phyloP scores from a whole-genome alignment of 1,140 invertebrate species.

The Drosophila punjabiensis region DNA sequence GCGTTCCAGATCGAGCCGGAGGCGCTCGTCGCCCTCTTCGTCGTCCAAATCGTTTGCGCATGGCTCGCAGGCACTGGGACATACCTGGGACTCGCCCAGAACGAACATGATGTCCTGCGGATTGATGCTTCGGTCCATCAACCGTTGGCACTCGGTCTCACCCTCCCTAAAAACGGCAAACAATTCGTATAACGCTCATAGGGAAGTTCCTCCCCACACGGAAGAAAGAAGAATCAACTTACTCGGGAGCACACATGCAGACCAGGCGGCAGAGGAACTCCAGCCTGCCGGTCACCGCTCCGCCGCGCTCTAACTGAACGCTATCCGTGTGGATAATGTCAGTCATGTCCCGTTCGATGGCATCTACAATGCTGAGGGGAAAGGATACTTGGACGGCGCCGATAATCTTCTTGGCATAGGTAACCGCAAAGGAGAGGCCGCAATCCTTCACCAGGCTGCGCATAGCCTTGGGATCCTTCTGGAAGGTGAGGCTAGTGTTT shows the following conservation, averaged over 20 bases:
- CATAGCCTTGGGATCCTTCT: conserved; percentile 6
- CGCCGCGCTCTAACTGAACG: not conserved
- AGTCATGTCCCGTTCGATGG: conserved; percentile 34
- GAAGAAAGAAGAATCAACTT: not conserved
- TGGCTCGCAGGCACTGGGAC: conserved; percentile 34
- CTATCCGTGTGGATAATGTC: conserved; percentile 47
- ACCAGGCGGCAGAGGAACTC: conserved; percentile 47
- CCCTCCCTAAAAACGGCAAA: not conserved
- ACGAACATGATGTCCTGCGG: conserved; percentile 60
- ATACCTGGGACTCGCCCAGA: conserved; percentile 51
- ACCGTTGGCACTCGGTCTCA: conserved; percentile 2
- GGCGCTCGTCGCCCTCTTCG: conserved; percentile 36
- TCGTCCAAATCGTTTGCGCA: conserved; percentile 22
- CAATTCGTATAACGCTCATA: not conserved
- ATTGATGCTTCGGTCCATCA: conserved; percentile 58
- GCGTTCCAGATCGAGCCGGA: conserved; percentile 48
- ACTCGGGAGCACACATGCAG: conserved; percentile 43
- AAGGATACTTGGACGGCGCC: conserved; percentile 34
- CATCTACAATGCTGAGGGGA: conserved; percentile 24
- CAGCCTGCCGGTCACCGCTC: conserved; percentile 25
- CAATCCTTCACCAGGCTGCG: conserved; percentile 23
- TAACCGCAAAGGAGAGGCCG: conserved; percentile 37
- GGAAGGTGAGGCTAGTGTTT: conserved; percentile 7
- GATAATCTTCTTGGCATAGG: conserved; percentile 3
- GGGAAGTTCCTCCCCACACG: not conserved